Base-by-base conservation (phyloP, 2,888 invertebrate genomes). In the Nephrocerus scutellatus region DNA sequence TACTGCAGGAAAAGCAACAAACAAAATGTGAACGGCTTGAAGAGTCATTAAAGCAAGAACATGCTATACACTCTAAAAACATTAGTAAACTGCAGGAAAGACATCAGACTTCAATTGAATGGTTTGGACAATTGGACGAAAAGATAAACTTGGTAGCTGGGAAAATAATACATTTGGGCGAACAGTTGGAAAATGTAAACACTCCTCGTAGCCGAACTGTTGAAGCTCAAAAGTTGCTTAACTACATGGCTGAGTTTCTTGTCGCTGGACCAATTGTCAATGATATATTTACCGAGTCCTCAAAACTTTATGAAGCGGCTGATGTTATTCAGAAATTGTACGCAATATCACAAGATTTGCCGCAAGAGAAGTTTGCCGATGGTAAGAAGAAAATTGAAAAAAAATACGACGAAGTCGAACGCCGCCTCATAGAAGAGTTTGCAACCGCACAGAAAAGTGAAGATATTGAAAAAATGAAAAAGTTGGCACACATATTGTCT, bases 121-220 rank as follows among this genome's bases (percentile, higher is more conserved):
- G 88, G 52, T 93, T 93, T 65, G 87, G 91, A 70, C 85, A 90
- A 49, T 67, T 97, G 35, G 97, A 97, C 66, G 90, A 90, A 56
- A 83, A 93, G 55, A 96, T 98, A 60, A 96, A 95, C 55, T 85
- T 86, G 40, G 97, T 98, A 29, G 96, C 97, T 0, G 93, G 93
- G 0, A 91, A 96, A 70, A 97, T 98, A 1, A 80, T 97, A 30
- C 96, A 97, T 69, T 76, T 98, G n/a, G 98, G 97, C 0, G 97
- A 97, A 69, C 97, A 98, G 63, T 72, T 98, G 29, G 97, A 98
- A 56, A 93, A 90, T 48, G 92, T 97, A 0, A 88, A 96, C 61
- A 91, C 88, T 0, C 97, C 97, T 0, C 72, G 98, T 39, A 85
- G 93, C 12, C 74, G 97, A 41, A 92, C 95, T 0, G 90, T 90